phyloP scores from a whole-genome alignment of 2,888 invertebrate genomes.

The Slavum lentiscoides region DNA sequence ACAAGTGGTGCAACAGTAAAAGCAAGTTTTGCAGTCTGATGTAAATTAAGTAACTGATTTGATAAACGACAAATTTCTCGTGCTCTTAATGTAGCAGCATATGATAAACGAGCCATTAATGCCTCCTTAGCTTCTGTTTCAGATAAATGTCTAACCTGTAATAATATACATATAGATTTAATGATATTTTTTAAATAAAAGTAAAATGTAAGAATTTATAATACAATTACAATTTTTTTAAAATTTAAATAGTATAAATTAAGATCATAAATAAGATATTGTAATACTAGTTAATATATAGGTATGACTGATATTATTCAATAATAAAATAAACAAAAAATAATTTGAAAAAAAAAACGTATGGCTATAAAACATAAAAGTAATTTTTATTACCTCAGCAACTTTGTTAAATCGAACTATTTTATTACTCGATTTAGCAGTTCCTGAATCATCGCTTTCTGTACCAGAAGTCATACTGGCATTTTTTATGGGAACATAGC shows the following conservation, averaged over 20 bases:
- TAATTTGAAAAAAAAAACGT: background rate
- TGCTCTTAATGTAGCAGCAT: conserved; percentile 81
- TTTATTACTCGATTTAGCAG: conserved; percentile 63
- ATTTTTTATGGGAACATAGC: conserved; percentile 86
- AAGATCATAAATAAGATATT: too few relatives aligned
- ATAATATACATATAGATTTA: conserved; percentile 13
- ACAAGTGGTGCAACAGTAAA: conserved; percentile 50
- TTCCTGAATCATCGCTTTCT: conserved; percentile 79
- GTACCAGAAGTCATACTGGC: conserved; percentile 72
- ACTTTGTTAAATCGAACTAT: conserved; percentile 90
- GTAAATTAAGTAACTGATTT: conserved; percentile 38
- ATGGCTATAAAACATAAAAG: background rate
- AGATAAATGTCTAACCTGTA: conserved; percentile 80
- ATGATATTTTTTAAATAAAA: conserved; percentile 14
- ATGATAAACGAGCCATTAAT: conserved; percentile 87
- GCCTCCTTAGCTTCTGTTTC: conserved; percentile 91
- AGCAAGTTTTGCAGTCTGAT: conserved; percentile 49
- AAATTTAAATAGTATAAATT: too few relatives aligned
- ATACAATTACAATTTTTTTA: background rate
- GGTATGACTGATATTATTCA: background rate
- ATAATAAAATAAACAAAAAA: background rate
- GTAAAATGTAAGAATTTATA: background rate
- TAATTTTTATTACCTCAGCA: conserved; percentile 66
- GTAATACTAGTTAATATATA: background rate
- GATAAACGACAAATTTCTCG: conserved; percentile 49